These are phyloP conservation scores for Hoplodrina blanda DNA, from an alignment of 2,888 invertebrate species.

Conservation along the genomic window DNA sequence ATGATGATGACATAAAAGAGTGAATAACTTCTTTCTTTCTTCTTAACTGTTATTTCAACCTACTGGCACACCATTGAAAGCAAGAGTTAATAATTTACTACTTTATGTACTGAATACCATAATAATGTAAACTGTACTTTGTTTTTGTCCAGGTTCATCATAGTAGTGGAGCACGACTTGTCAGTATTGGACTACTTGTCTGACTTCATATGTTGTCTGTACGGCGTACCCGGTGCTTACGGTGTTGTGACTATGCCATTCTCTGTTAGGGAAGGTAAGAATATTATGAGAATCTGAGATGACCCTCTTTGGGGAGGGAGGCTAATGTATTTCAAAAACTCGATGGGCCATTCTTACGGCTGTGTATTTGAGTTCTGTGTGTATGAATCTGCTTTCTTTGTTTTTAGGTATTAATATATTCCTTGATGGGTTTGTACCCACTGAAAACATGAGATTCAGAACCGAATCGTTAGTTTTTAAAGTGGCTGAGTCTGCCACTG, in stretches of 20 bases:
- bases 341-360: neutral
- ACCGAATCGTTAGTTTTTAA: slow-evolving; percentile 99
- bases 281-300: neutral
- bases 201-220: slow-evolving; percentile 99
- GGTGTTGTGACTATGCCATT: slow-evolving; percentile 99
- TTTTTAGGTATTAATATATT: slow-evolving; percentile 98
- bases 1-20: too few relatives aligned
- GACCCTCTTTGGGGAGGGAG: too few relatives aligned
- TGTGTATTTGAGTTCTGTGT: too few relatives aligned
- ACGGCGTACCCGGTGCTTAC: slow-evolving; percentile 99
- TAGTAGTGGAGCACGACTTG: slow-evolving; percentile 99
- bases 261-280: slow-evolving; percentile 98
- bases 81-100: neutral
- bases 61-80: neutral
- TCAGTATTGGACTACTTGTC: slow-evolving; percentile 99
- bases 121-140: slow-evolving; percentile 8
- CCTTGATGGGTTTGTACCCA: slow-evolving; percentile 99
- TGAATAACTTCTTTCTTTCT: neutral
- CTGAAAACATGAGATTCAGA: slow-evolving; percentile 99
- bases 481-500: slow-evolving; percentile 99
- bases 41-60: neutral
- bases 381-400: neutral
- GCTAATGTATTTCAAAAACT: neutral
- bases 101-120: neutral
- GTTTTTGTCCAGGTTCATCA: slow-evolving; percentile 94